Evolutionary conservation across 2,888 invertebrate species (phyloP).

Genomic region (Quadriops clusia): DNA sequence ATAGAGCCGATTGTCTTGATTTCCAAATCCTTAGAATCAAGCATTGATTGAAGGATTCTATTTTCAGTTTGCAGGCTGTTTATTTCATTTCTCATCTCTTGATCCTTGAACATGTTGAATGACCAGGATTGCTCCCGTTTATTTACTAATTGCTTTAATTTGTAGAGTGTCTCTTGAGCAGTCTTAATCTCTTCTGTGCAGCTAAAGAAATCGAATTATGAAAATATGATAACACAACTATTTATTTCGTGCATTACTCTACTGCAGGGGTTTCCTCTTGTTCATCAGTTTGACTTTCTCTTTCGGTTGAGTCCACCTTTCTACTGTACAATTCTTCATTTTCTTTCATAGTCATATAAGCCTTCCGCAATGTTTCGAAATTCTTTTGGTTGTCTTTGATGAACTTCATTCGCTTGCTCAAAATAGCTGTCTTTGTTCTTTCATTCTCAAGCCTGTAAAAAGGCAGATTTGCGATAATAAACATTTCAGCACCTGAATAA

Average conservation of each 20-base stretch:
- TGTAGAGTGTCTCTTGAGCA: constrained; percentile 23
- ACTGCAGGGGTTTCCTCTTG: constrained; percentile 9
- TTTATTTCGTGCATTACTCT: neutral
- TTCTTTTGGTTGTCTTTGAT: constrained; percentile 29
- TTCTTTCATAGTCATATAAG: constrained; percentile 29
- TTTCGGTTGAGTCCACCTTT: constrained; percentile 26
- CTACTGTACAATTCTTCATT: constrained; percentile 24
- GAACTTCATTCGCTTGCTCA: constrained; percentile 27
- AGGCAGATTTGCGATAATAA: neutral
- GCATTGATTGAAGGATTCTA: constrained; percentile 12
- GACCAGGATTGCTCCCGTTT: constrained; percentile 23
- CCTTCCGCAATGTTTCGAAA: constrained; percentile 27
- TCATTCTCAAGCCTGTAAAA: constrained; percentile 22
- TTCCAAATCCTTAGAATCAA: neutral
- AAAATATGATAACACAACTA: no score
- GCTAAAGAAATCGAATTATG: no score
- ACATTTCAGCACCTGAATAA: neutral
- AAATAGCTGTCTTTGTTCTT: constrained; percentile 20
- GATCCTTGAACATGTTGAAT: constrained; percentile 20
- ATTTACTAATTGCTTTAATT: constrained; percentile 24
- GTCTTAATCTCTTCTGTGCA: constrained; percentile 23
- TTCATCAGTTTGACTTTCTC: constrained; percentile 25
- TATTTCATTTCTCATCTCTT: constrained; percentile 19
- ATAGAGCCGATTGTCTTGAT: no score
- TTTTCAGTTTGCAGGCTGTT: constrained; percentile 21